Evolutionary conservation across 2,888 invertebrate genomes (phyloP), one percentile per base, ranked within the genome.

Genomic region (Ariolimax columbianus): DNA sequence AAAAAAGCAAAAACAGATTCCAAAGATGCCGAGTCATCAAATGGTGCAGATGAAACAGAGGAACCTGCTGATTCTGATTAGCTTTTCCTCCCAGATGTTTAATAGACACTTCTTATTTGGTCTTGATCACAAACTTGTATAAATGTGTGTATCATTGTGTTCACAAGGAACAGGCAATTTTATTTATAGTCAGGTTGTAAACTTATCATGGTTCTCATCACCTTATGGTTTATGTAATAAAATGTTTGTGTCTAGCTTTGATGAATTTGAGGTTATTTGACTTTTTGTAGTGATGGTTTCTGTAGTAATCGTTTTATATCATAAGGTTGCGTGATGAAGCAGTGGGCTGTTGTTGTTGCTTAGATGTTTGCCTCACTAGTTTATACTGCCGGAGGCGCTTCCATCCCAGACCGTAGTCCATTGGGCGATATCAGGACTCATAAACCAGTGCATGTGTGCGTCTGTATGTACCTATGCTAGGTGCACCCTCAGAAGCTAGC

Each of bases 1-100:
- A 91, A 91, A 86, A 91, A 91, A 88, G 89, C 89, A 17, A 91
- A 91, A 87, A 88, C 87, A 73, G 89, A 81, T 68, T 66, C 63
- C 55, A 86, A n/a, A 33, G 79, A 83, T 23, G 47, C 70, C 26
- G 73, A 80, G 33, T 82, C 66, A 47, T 82, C 77, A 43, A 78
- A 82, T 83, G 75, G 47, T 17, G 47, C 75, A 11, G 75, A 75
- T 75, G 83, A 75, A 72, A 72, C 40, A 75, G 78, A 59, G 43
- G 82, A 77, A n/a, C 63, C 47, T 30, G 40, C 75, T 40, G 81
- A 55, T n/a, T 82, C 73, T 55, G 75, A 38, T 47, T 82, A 82
- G 33, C 66, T 47, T 17, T 19, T 47, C 30, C 17, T 9, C 11
- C 75, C 75, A 30, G 7, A 17, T 30, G 40, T 47, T 17, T 75